phyloP scores from a whole-genome alignment of 2,113 vertebrate genomes.

The Plectropomus leopardus region DNA sequence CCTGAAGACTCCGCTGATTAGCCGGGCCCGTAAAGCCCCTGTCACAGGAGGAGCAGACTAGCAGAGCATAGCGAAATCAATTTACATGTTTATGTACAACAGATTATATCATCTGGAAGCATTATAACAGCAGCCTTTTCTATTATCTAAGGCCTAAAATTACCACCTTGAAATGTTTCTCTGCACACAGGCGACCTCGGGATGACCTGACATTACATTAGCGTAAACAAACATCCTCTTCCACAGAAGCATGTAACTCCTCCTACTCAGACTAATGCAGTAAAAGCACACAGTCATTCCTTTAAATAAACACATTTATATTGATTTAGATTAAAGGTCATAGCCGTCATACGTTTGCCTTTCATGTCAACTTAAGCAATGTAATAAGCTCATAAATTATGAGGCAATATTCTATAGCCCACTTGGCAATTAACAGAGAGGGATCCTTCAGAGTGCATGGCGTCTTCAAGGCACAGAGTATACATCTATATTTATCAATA shows the following conservation, averaged over 20 bases:
- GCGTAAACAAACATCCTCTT: conserved; percentile 15
- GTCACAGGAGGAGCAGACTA: conserved; percentile 70
- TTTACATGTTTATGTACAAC: conserved; percentile 65
- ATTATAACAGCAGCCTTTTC: background rate
- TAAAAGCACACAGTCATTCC: conserved; percentile 18
- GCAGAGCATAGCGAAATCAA: conserved; percentile 65
- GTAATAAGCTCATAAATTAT: conserved; percentile 69
- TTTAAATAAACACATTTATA: conserved; percentile 62
- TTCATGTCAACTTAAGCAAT: conserved; percentile 58
- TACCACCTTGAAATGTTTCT: background rate
- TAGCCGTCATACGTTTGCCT: conserved; percentile 34
- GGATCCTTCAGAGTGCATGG: conserved; percentile 27
- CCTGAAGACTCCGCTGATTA: conserved; percentile 65
- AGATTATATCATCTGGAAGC: conserved; percentile 35
- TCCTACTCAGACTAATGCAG: conserved; percentile 33
- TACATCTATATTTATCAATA: conserved; percentile 71
- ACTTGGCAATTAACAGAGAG: conserved; percentile 62
- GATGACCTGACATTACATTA: conserved; percentile 15
- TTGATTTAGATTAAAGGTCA: conserved; percentile 60
- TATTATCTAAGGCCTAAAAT: background rate
- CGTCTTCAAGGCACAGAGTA: conserved; percentile 53
- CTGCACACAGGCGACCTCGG: conserved; percentile 22
- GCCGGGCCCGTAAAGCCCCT: conserved; percentile 62
- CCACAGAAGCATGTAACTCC: conserved; percentile 30
- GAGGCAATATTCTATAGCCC: conserved; percentile 34